phyloP scores from a whole-genome alignment of 1,140 invertebrate genomes.

The Scaptomyza hsui region DNA sequence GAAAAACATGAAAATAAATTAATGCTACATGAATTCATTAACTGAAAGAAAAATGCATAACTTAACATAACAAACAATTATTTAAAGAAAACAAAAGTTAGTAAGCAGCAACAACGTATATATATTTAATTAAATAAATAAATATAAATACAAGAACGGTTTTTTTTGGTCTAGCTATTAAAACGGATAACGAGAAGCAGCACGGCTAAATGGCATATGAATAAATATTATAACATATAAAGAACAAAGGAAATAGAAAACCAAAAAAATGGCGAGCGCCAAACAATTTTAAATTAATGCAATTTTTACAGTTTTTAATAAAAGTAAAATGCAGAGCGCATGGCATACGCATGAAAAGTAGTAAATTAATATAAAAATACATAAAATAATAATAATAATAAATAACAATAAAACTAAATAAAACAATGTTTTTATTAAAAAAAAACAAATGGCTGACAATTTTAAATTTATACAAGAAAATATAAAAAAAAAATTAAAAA shows the following conservation, averaged over 20 bases:
- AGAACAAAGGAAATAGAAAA: slow-evolving; percentile 8
- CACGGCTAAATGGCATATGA: slow-evolving; percentile 10
- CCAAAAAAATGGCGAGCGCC: slow-evolving; percentile 50
- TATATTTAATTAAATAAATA: slow-evolving; percentile 26
- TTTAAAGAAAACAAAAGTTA: slow-evolving; percentile 7
- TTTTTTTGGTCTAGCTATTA: slow-evolving; percentile 58
- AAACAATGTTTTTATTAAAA: slow-evolving; percentile 73
- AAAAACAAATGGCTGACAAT: slow-evolving; percentile 74
- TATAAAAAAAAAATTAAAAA: slow-evolving; percentile 22
- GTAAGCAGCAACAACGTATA: slow-evolving; percentile 38
- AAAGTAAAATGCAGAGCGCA: slow-evolving; percentile 34
- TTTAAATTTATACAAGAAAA: slow-evolving; percentile 74
- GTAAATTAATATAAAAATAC: slow-evolving; percentile 18
- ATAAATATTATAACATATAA: slow-evolving; percentile 18
- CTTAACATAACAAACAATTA: slow-evolving; percentile 6
- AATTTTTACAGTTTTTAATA: slow-evolving; percentile 72
- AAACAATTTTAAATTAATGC: slow-evolving; percentile 76
- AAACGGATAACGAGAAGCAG: slow-evolving; percentile 15
- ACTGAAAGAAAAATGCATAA: slow-evolving; percentile 28
- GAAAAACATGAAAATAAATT: slow-evolving; percentile 19
- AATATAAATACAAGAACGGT: slow-evolving; percentile 19
- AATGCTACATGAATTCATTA: slow-evolving; percentile 24
- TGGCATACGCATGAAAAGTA: slow-evolving; percentile 26
- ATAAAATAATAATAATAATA: slow-evolving; percentile 28
- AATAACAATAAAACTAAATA: slow-evolving; percentile 41